Evolutionary conservation across 2,888 invertebrate species (phyloP), one percentile per base, ranked within the genome.

Genomic region (Silvanus unidentatus): DNA sequence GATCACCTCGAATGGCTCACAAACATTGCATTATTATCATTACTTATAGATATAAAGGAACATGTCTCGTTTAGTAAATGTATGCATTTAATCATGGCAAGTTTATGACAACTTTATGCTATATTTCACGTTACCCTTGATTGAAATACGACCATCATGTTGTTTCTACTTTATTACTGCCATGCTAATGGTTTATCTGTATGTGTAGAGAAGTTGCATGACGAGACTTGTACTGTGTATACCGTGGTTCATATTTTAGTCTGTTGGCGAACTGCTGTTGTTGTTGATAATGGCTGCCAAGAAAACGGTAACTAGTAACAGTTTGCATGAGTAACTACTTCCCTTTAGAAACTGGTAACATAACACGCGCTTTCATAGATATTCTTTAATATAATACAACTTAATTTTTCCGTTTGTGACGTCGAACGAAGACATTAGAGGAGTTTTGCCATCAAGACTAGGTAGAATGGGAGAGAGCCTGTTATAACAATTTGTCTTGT

Each of bases 401-500:
- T 32, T 32, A 32, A 32, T 32, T 32, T 32, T 32, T 32, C 32
- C 22, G 22, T 5, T 22, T 22, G 8, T 22, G 3, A 22, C 22
- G 22, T n/a, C n/a, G n/a, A n/a, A n/a, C n/a, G n/a, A n/a, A n/a
- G n/a, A n/a, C n/a, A n/a, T n/a, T n/a, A n/a, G n/a, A n/a, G n/a
- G n/a, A n/a, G n/a, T n/a, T n/a, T n/a, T n/a, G n/a, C n/a, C n/a
- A n/a, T n/a, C n/a, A n/a, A 22, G 8, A 36, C 9, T n/a, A 36
- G 8, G 22, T 22, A 22, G 22, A 22, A 22, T 22, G 22, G 3
- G 3, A 5, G 22, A 5, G 22, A 22, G 3, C 4, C 8, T 22
- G 22, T 22, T 22, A 22, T 3, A 22, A 22, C 48, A 52, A 52
- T 52, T 48, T 59, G 58, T 62, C 64, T 63, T 59, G 58, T 60